Conservation (phyloP, 2,888 invertebrate species). For the Ceraclea dissimilis region DNA sequence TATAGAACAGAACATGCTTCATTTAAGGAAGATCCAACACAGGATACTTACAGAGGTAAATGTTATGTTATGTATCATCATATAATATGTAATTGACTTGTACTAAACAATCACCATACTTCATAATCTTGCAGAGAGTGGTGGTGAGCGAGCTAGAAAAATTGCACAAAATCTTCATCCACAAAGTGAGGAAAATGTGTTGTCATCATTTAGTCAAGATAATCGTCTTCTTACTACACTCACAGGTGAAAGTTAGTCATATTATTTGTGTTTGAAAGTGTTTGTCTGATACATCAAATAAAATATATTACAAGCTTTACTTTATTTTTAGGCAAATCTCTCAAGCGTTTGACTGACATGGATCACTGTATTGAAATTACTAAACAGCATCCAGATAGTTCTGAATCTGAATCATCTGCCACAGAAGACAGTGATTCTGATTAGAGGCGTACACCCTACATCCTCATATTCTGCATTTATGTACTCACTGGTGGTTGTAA, state of each 20-base stretch:
- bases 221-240: slow-evolving; percentile 42
- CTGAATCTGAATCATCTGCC: slow-evolving; percentile 40
- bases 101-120: neutral
- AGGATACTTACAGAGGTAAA: slow-evolving; percentile 42
- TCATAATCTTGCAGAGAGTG: slow-evolving; percentile 34
- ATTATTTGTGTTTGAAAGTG: neutral
- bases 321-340: slow-evolving; percentile 36
- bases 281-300: too few relatives aligned
- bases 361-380: slow-evolving; percentile 50
- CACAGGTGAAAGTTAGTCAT: slow-evolving; percentile 31
- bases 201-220: slow-evolving; percentile 39
- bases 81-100: too few relatives aligned
- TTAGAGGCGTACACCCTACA: slow-evolving; percentile 17
- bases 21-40: slow-evolving; percentile 45
- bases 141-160: slow-evolving; percentile 41
- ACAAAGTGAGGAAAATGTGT: slow-evolving; percentile 24
- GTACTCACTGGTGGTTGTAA: neutral
- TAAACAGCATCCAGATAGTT: slow-evolving; percentile 45
- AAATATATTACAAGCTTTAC: too few relatives aligned
- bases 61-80: neutral
- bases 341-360: slow-evolving; percentile 44
- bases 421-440: slow-evolving; percentile 43
- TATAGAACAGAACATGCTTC: slow-evolving; percentile 43
- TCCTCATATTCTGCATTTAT: too few relatives aligned
- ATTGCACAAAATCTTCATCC: slow-evolving; percentile 41